Conservation (phyloP, 2,797 vertebrate genomes). For the Gouania willdenowi region DNA sequence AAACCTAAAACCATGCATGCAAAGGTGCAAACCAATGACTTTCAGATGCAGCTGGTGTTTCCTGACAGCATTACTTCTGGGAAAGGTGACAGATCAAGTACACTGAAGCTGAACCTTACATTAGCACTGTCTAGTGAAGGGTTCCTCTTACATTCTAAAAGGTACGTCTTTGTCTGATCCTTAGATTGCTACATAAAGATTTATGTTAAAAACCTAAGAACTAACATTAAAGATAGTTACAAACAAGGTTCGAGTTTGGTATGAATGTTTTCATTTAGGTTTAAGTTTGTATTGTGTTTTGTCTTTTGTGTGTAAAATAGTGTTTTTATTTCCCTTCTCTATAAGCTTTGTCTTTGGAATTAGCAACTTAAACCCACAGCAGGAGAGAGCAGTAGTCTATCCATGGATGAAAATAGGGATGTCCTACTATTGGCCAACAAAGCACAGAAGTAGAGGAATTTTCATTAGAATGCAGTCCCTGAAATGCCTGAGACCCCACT, state of each 20-base stretch:
- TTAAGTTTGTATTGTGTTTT: too few relatives aligned
- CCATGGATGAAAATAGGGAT: conserved; percentile 70
- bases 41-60: conserved; percentile 64
- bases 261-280: conserved; percentile 29
- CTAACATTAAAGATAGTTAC: conserved; percentile 18
- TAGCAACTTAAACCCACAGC: conserved; percentile 80
- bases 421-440: conserved; percentile 68
- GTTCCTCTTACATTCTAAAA: conserved; percentile 48
- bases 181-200: conserved; percentile 17
- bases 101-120: conserved; percentile 62
- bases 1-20: conserved; percentile 50
- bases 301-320: conserved; percentile 52
- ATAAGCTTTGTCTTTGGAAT: conserved; percentile 75
- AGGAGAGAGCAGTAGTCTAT: conserved; percentile 72
- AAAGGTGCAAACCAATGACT: conserved; percentile 59
- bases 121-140: conserved; percentile 45
- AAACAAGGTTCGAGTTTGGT: conserved; percentile 6
- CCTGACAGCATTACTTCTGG: conserved; percentile 68
- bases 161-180: conserved; percentile 39
- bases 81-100: conserved; percentile 70
- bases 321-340: conserved; percentile 56
- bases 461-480: conserved; percentile 81
- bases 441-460: conserved; percentile 78
- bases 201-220: conserved; percentile 19
- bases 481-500: conserved; percentile 68